phyloP scores from a whole-genome alignment of 2,797 vertebrate genomes.

The Pseudochirops cupreus region DNA sequence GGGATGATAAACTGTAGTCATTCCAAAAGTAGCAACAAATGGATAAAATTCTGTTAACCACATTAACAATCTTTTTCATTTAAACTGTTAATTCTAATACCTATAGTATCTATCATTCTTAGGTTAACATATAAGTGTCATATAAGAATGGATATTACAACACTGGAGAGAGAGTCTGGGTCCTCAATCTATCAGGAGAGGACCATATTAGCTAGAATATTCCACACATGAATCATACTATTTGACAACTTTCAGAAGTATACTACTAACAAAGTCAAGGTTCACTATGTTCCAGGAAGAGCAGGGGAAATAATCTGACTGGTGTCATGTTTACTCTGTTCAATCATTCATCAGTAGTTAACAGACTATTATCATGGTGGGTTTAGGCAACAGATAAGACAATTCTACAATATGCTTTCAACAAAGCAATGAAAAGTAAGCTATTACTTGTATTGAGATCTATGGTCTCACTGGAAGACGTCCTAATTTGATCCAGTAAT shows the following conservation, averaged over 20 bases:
- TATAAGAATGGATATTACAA: background rate
- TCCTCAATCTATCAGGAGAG: conserved; percentile 13
- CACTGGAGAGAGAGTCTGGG: background rate
- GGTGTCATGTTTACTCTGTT: conserved; percentile 60
- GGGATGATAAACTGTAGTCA: conserved; percentile 57
- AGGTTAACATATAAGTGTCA: background rate
- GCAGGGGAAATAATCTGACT: conserved; percentile 38
- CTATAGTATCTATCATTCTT: background rate
- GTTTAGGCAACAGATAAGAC: conserved; percentile 55
- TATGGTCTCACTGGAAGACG: background rate
- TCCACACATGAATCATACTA: conserved; percentile 35
- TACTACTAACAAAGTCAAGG: background rate
- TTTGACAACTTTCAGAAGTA: conserved; percentile 41
- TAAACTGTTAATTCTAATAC: background rate
- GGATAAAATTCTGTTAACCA: conserved; percentile 60
- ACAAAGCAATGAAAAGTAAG: conserved; percentile 45
- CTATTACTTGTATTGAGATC: conserved; percentile 43
- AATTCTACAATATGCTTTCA: conserved; percentile 10
- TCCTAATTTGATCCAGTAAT: conserved; percentile 7
- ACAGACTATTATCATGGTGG: background rate
- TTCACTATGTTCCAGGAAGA: conserved; percentile 39
- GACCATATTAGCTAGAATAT: conserved; percentile 26
- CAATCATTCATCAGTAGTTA: conserved; percentile 14
- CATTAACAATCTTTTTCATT: conserved; percentile 10
- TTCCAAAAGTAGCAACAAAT: conserved; percentile 63